A percentile compares a stretch with the other conserved stretches of the same genome.
These are phyloP conservation scores for Semicossyphus pulcher DNA, from an alignment of 2,113 vertebrate species.

Conservation along the genomic window DNA sequence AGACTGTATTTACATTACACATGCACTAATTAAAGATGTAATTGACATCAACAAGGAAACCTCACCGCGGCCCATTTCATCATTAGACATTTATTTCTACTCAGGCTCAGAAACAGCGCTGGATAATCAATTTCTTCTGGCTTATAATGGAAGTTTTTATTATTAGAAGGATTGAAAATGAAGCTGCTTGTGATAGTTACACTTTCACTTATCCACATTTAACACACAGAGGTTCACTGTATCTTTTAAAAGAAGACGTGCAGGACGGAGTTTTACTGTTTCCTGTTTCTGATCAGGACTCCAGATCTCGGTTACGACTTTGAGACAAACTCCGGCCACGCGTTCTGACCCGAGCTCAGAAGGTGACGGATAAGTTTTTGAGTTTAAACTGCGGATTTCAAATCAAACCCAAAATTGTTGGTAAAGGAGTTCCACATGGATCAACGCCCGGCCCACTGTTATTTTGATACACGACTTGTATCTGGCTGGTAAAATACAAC, in stretches of 20 bases:
- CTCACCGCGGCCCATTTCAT: conserved; percentile 59
- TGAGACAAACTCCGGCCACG: conserved; percentile 87
- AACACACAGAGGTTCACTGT: no score
- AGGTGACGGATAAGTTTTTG: no score
- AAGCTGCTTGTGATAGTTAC: background rate
- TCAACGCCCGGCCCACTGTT: no score
- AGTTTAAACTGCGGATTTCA: no score
- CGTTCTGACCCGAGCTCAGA: no score
- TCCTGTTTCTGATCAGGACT: conserved; percentile 78
- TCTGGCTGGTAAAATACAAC: no score
- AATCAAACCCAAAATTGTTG: no score
- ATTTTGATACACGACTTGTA: no score
- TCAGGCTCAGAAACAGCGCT: background rate
- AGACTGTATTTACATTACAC: conserved; percentile 81
- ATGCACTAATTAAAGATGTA: conserved; percentile 79
- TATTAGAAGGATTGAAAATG: background rate
- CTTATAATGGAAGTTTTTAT: background rate
- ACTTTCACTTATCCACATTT: background rate
- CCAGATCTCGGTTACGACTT: conserved; percentile 89
- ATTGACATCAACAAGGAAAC: conserved; percentile 76
- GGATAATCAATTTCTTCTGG: background rate
- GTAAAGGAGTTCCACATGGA: no score
- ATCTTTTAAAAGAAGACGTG: background rate
- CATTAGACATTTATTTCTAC: conserved; percentile 43
- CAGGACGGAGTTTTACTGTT: background rate